Conservation (phyloP, 1,140 invertebrate species). For the Calephelis nemesis region DNA sequence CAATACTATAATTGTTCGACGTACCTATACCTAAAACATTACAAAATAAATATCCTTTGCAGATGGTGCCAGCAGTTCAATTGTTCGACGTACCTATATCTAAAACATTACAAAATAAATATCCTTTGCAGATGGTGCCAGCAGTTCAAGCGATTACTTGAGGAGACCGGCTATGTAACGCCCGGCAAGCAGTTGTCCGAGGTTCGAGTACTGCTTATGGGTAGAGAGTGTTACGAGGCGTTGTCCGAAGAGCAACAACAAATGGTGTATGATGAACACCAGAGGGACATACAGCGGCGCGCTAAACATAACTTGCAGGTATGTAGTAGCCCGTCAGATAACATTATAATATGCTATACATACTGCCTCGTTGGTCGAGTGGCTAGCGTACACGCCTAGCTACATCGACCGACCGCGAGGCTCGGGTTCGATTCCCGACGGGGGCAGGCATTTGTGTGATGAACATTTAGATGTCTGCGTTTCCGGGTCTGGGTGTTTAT, state of each 20-base stretch:
- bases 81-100: too few species aligned
- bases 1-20: too few species aligned
- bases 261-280: conserved; percentile 96
- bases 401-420: too few species aligned
- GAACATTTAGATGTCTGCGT: too few species aligned
- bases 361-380: too few species aligned
- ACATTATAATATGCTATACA: too few species aligned
- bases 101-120: neutral
- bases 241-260: conserved; percentile 94
- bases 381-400: too few species aligned
- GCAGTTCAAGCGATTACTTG: conserved; percentile 95
- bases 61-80: conserved; percentile 96
- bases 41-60: conserved; percentile 3
- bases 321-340: neutral
- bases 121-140: conserved; percentile 86
- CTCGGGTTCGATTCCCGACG: too few species aligned
- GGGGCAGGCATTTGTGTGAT: too few species aligned
- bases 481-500: too few species aligned
- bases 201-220: conserved; percentile 96
- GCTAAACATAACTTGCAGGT: conserved; percentile 95
- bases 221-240: conserved; percentile 95
- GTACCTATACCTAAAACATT: too few species aligned
- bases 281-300: conserved; percentile 93
- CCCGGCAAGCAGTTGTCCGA: conserved; percentile 96
- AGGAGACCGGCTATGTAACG: conserved; percentile 96